Conservation (phyloP, 2,888 invertebrate species). For the Pyrrhopygopsis socrates region DNA sequence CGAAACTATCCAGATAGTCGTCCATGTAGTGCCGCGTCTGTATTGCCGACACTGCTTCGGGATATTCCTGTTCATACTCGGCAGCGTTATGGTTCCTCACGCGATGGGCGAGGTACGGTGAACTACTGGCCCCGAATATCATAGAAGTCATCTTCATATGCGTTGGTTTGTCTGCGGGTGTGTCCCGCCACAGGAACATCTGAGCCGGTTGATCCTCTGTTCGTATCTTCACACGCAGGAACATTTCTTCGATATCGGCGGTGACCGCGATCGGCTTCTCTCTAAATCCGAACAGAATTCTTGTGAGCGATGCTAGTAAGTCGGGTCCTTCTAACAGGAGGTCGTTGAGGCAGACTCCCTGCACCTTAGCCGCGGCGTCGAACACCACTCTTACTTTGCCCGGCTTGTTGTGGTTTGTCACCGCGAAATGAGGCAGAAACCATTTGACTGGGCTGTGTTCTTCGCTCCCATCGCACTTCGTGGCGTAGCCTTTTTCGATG, state of each 20-base stretch:
- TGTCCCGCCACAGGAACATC: slow-evolving; percentile 51
- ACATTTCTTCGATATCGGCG: slow-evolving; percentile 82
- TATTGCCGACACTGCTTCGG: neutral
- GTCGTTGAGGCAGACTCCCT: slow-evolving; percentile 63
- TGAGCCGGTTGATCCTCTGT: slow-evolving; percentile 39
- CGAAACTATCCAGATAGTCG: neutral
- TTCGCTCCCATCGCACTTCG: neutral
- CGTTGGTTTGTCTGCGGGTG: neutral
- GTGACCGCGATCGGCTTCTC: slow-evolving; percentile 63
- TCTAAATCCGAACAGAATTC: slow-evolving; percentile 75
- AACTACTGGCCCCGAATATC: neutral
- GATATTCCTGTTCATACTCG: neutral
- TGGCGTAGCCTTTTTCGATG: slow-evolving; percentile 22
- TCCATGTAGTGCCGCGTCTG: neutral
- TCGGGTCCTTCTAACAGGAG: slow-evolving; percentile 69
- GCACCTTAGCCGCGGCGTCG: slow-evolving; percentile 66
- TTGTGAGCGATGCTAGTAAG: slow-evolving; percentile 70
- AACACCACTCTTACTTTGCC: slow-evolving; percentile 64
- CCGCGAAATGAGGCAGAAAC: slow-evolving; percentile 74
- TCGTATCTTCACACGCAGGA: slow-evolving; percentile 59
- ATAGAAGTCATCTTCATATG: neutral
- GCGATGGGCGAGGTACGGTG: neutral
- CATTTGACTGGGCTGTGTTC: neutral
- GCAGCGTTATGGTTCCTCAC: neutral
- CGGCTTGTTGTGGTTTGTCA: slow-evolving; percentile 67